Conservation (phyloP, 2,113 vertebrate species). For the Scomber japonicus region DNA sequence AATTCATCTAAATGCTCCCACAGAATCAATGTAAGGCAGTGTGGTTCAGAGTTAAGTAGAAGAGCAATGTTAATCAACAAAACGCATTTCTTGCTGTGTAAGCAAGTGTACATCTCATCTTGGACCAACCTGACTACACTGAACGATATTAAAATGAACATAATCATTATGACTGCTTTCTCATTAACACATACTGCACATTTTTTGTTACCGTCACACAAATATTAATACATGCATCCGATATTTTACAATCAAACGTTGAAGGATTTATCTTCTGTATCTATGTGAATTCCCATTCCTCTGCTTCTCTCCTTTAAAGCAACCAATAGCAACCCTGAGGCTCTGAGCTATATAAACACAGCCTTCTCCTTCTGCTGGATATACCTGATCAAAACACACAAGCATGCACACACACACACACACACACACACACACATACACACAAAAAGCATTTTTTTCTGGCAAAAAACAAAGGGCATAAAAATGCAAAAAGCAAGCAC, state of each 20-base stretch:
- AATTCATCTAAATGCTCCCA: conserved; percentile 21
- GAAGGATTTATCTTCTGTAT: conserved; percentile 50
- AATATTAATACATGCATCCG: conserved; percentile 1
- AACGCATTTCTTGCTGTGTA: conserved; percentile 43
- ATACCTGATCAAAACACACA: conserved; percentile 45
- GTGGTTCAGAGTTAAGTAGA: conserved; percentile 42
- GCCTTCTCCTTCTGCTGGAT: conserved; percentile 38
- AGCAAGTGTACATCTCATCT: conserved; percentile 32
- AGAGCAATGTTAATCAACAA: conserved; percentile 23
- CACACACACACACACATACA: conserved; percentile 27
- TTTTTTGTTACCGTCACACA: neutral
- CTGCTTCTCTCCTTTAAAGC: conserved; percentile 47
- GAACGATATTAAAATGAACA: neutral
- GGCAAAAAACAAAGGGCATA: conserved; percentile 5
- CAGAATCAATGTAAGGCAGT: conserved; percentile 34
- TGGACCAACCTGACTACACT: neutral
- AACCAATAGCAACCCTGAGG: conserved; percentile 63
- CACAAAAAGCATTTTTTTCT: conserved; percentile 25
- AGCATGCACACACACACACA: conserved; percentile 34
- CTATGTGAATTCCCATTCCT: conserved; percentile 45
- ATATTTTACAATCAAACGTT: conserved; percentile 33
- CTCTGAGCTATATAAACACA: conserved; percentile 58
- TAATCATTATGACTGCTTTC: neutral
- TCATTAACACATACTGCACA: neutral
- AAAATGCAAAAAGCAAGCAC: conserved; percentile 30